Base-by-base conservation (phyloP, 2,113 vertebrate genomes). In the Chionomys nivalis region DNA sequence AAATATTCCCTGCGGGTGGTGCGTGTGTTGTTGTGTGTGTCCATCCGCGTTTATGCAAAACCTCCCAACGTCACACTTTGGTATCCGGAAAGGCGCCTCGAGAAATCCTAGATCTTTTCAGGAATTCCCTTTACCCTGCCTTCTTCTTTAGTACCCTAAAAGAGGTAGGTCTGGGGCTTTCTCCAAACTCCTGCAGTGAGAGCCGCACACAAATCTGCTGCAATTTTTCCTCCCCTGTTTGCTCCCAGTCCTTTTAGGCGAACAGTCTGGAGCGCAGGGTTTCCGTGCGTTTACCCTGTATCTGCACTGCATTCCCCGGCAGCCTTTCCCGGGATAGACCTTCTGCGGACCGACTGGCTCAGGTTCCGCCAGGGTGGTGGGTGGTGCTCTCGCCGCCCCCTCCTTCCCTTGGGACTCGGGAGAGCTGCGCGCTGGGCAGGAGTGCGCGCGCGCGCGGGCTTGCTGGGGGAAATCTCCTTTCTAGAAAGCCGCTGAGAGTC, bases 11-110 rank as follows among this genome's bases (percentile, higher is more conserved):
- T 4, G 89, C 33, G n/a, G 86, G 52, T 75, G 68, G 8, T 39
- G 77, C 33, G 86, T 68, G 83, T 82, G 72, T 87, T 87, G 87
- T 63, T 87, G 36, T 89, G 68, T 87, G 95, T 97, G 94, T 96
- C 81, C 95, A 94, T 96, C 96, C 90, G 93, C 92, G 92, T 76
- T 94, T 73, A 63, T 97, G 96, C 90, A 95, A 93, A 94, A 94
- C 87, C 77, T 82, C 94, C 97, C 55, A 96, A 82, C 90, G 86
- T 96, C 96, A 96, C 83, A 88, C 83, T 96, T 86, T 52, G 42
- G 72, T 58, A 83, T 75, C 88, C 7, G 76, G 61, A 94, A 89
- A 88, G 85, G 94, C 33, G 70, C 61, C 33, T 66, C 12, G 39
- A 97, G 77, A 94, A 78, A 92, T 58, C 95, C 68, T 19, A 79